Evolutionary conservation across 2,888 invertebrate genomes (phyloP).

Genomic region (Herminia tarsipennalis): DNA sequence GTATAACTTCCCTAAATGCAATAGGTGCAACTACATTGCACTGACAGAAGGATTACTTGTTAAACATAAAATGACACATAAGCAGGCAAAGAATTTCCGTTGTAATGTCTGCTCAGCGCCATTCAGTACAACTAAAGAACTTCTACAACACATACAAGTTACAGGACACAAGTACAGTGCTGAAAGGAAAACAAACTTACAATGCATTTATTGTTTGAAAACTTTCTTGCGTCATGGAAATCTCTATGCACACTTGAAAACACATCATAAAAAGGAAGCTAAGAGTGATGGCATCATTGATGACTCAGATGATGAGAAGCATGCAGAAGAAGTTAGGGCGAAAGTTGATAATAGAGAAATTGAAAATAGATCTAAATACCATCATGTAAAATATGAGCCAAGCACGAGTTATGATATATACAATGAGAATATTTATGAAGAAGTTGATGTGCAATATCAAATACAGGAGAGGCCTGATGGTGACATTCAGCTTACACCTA

Average conservation of each 20-base stretch:
- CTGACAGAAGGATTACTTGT: constrained; percentile 89
- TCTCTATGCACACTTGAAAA: constrained; percentile 89
- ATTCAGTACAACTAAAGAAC: constrained; percentile 71
- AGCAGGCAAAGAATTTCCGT: constrained; percentile 73
- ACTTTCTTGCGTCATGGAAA: constrained; percentile 89
- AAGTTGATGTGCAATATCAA: constrained; percentile 64
- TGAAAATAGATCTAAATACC: too few species aligned
- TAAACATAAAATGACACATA: constrained; percentile 89
- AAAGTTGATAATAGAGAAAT: constrained; percentile 16
- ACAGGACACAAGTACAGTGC: constrained; percentile 82
- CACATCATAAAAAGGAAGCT: constrained; percentile 87
- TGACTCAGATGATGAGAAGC: constrained; percentile 79
- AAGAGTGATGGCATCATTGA: constrained; percentile 88
- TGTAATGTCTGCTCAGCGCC: constrained; percentile 86
- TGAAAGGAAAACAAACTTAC: constrained; percentile 77
- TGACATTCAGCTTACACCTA: constrained; percentile 82
- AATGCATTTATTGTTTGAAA: constrained; percentile 91
- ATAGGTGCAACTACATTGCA: constrained; percentile 90
- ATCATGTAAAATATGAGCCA: constrained; percentile 66
- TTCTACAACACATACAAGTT: constrained; percentile 83
- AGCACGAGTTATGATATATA: constrained; percentile 45
- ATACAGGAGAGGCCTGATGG: constrained; percentile 67
- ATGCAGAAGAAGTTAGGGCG: constrained; percentile 18
- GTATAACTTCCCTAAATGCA: constrained; percentile 92
- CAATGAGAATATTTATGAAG: constrained; percentile 58